Percentiles rank a stretch among this genome's conserved stretches.
Evolutionary conservation across 2,888 invertebrate species (phyloP).

Genomic region (Philopedon plagiatum): DNA sequence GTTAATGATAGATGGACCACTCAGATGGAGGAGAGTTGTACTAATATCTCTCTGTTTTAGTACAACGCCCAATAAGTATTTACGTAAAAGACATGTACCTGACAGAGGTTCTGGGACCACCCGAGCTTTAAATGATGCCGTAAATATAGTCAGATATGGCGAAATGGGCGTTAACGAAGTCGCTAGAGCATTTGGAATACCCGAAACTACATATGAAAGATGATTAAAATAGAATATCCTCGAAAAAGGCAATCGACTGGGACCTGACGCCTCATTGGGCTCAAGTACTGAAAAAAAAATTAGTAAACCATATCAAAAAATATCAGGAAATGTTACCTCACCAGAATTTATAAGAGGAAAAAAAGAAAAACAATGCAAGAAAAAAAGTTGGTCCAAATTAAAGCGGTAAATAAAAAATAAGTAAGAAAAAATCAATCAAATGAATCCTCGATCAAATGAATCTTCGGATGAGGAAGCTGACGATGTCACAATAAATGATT

Average conservation of each 20-base stretch:
- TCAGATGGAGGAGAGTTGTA: conserved; percentile 8
- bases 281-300: not conserved
- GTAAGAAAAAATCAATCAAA: too few species aligned
- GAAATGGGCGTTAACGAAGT: conserved; percentile 35
- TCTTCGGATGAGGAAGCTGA: too few species aligned
- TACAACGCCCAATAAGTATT: conserved; percentile 29
- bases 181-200: too few species aligned
- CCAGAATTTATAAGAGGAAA: conserved; percentile 4
- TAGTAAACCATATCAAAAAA: conserved; percentile 29
- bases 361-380: not conserved
- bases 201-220: conserved; percentile 45
- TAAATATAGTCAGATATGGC: conserved; percentile 23
- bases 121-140: conserved; percentile 8
- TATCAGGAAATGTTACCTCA: not conserved
- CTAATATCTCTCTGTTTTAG: conserved; percentile 4
- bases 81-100: conserved; percentile 8
- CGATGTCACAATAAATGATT: too few species aligned
- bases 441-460: too few species aligned
- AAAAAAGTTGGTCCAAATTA: too few species aligned
- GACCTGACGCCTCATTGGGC: conserved; percentile 12
- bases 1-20: conserved; percentile 10
- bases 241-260: too few species aligned
- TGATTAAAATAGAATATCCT: conserved; percentile 32
- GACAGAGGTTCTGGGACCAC: conserved; percentile 9
- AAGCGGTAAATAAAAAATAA: too few species aligned